A percentile compares a stretch with the other conserved stretches of the same genome.
Evolutionary conservation across 2,113 vertebrate species (phyloP).

Genomic region (Nannospalax galili): DNA sequence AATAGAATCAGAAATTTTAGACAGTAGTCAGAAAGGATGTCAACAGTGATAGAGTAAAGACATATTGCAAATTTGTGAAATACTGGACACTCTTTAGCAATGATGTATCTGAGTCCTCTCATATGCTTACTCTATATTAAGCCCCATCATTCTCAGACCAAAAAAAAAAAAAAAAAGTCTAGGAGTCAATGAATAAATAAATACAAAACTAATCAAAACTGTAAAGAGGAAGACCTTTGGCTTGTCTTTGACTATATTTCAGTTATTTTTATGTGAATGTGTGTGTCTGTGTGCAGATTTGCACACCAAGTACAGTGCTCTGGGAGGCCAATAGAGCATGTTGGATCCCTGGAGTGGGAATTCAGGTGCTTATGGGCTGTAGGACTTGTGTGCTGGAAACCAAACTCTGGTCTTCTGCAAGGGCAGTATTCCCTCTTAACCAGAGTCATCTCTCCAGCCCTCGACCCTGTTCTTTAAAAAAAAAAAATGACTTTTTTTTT

Average conservation of each 20-base stretch:
- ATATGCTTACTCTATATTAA: not conserved
- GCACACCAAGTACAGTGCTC: not conserved
- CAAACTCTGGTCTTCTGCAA: too few species aligned
- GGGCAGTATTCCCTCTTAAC: too few species aligned
- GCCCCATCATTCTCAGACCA: not conserved
- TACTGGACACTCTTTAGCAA: not conserved
- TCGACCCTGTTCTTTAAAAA: too few species aligned
- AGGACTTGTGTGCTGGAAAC: too few species aligned
- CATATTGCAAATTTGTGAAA: not conserved
- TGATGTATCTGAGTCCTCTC: not conserved
- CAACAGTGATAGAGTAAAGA: too few species aligned
- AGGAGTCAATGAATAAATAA: not conserved
- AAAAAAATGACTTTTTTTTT: too few species aligned
- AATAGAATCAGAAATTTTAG: not conserved
- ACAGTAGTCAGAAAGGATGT: not conserved
- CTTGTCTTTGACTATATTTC: not conserved
- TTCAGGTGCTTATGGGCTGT: too few species aligned
- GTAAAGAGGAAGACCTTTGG: not conserved
- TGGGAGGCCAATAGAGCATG: too few species aligned
- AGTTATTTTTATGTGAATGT: not conserved
- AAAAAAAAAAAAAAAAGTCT: accelerated
- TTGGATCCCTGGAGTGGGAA: not conserved
- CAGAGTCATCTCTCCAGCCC: too few species aligned
- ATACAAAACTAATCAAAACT: not conserved
- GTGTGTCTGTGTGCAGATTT: not conserved